Percentiles rank a stretch among this genome's conserved stretches.
Conservation (phyloP, 2,888 invertebrate species). For the Baccha elongata region DNA sequence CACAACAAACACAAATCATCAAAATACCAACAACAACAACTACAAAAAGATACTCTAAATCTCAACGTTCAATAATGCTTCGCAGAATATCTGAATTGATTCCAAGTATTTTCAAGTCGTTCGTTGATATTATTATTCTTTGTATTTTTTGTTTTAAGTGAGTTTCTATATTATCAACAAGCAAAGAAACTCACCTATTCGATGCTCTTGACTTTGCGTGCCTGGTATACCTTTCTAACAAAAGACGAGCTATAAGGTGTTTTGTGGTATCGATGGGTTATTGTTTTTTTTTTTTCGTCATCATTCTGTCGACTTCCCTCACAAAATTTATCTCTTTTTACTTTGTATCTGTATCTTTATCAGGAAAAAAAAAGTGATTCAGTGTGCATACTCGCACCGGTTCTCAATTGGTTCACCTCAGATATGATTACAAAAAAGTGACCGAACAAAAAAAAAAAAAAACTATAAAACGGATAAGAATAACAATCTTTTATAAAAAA, state of each 20-base stretch:
- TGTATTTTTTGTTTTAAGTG: conserved; percentile 23
- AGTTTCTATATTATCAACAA: conserved; percentile 34
- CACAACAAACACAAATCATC: conserved; percentile 6
- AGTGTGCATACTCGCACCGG: neutral
- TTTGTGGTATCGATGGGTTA: neutral
- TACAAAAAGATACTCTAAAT: neutral
- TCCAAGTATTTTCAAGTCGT: conserved; percentile 47
- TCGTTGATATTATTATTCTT: conserved; percentile 54
- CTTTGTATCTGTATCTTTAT: neutral
- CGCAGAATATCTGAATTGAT: conserved; percentile 59
- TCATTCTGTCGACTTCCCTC: conserved; percentile 1
- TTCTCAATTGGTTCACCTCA: conserved; percentile 10
- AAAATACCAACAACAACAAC: neutral
- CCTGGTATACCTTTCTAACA: conserved; percentile 19
- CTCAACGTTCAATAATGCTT: conserved; percentile 1
- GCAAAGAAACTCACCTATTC: conserved; percentile 36
- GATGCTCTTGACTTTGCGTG: conserved; percentile 46
- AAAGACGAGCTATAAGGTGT: conserved; percentile 21
- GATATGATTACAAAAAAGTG: conserved; percentile 1
- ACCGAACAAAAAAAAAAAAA: conserved; percentile 23
- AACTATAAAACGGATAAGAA: conserved; percentile 48
- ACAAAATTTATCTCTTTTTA: neutral
- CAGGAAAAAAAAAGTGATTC: neutral
- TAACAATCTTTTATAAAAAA: conserved; percentile 41
- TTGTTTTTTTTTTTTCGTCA: neutral